Evolutionary conservation across 2,888 invertebrate genomes (phyloP), one percentile per base, ranked within the genome.

Genomic region (Cataglyphis cursor): DNA sequence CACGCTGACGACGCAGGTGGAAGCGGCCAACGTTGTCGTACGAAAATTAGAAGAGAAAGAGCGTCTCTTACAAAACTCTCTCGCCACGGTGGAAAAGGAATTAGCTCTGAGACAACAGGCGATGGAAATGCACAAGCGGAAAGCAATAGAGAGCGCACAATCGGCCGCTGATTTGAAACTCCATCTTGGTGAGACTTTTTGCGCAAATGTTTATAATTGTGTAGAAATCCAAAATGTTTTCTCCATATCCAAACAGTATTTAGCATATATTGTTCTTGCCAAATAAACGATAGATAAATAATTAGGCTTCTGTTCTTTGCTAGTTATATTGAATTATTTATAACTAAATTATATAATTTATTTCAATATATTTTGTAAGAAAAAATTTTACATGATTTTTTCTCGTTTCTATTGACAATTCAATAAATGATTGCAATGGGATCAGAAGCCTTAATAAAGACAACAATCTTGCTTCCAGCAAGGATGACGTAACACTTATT

Each of bases 71-170:
- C 99, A 99, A 94, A 98, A 98, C 93, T 98, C 98, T 64, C 96
- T 99, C 72, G 97, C 98, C 0, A 98, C 98, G 1, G 98, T 98
- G 3, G 99, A 99, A 95, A 99, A 99, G 95, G 99, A 99, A 95
- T 95, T 99, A 87, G 96, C 98, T 80, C 95, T 99, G 83, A 96
- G 99, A 1, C 99, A 99, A 93, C 99, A 99, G 95, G 98, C 99
- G 1, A 98, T 99, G 98, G 99, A 99, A 95, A 98, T 99, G 97
- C 99, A 99, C 95, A 99, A 99, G 94, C 96, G 99, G 41, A 99
- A 99, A 95, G 99, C 99, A 0, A 98, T 99, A 86, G 99, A 99
- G 95, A 98, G 98, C 81, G 98, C 99, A 0, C 99, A 99, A 95
- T 98, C 99, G 10, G 99, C 99, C 0, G 99, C 99, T 0, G 99